These are phyloP conservation scores for Mamestra brassicae DNA, from an alignment of 2,888 invertebrate genomes.

Conservation along the genomic window DNA sequence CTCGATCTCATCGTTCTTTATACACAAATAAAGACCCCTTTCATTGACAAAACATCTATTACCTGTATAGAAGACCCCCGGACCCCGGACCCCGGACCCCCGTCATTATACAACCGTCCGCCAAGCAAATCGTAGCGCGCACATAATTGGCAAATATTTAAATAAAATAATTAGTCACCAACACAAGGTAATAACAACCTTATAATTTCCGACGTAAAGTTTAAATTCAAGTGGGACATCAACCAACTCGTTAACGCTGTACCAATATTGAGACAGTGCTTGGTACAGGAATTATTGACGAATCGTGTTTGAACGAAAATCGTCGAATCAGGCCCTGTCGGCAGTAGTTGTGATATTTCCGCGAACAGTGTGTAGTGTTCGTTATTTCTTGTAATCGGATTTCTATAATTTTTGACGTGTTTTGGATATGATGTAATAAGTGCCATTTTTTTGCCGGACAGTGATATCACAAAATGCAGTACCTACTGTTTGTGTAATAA, in stretches of 20 bases:
- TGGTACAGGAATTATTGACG: conserved; percentile 83
- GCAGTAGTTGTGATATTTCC: conserved; percentile 56
- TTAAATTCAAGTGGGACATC: conserved; percentile 46
- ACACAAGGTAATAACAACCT: conserved; percentile 39
- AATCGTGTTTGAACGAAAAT: conserved; percentile 81
- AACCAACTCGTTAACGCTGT: conserved; percentile 82
- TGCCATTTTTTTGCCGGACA: too few relatives aligned
- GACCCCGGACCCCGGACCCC: conserved; percentile 24
- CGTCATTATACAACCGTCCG: conserved; percentile 52
- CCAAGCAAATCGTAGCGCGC: conserved; percentile 67
- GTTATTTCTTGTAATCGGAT: conserved; percentile 49
- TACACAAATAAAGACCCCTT: conserved; percentile 49
- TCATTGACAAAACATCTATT: conserved; percentile 56
- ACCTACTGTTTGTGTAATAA: too few relatives aligned
- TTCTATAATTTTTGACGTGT: conserved; percentile 23
- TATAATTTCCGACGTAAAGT: conserved; percentile 22
- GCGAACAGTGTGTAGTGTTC: conserved; percentile 18
- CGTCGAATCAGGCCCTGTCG: conserved; percentile 63
- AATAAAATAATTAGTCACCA: conserved; percentile 72
- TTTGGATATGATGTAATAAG: background rate
- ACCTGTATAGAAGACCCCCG: conserved; percentile 39
- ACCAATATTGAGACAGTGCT: conserved; percentile 83
- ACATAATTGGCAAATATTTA: conserved; percentile 75
- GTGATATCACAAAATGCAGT: too few relatives aligned
- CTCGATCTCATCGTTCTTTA: conserved; percentile 14